Conservation (phyloP, 2,888 invertebrate genomes). For the Tiliacea citrago region DNA sequence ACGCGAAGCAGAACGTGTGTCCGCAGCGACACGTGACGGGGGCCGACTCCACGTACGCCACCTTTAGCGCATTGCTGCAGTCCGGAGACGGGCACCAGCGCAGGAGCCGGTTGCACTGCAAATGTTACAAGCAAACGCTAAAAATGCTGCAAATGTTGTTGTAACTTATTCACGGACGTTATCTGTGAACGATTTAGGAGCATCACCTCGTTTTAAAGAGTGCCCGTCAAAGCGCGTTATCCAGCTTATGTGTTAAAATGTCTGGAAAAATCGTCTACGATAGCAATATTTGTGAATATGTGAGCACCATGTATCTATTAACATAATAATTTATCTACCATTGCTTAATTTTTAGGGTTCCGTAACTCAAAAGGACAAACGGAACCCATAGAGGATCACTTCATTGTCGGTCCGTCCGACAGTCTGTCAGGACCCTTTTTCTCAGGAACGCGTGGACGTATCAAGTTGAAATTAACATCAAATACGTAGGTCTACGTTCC, state of each 20-base stretch:
- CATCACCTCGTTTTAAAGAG: not conserved
- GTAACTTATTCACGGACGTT: not conserved
- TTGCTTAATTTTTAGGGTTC: too few species aligned
- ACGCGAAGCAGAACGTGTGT: slow-evolving; percentile 98
- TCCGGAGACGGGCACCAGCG: slow-evolving; percentile 99
- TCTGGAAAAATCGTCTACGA: not conserved
- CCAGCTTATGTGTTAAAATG: not conserved
- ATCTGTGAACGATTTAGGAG: not conserved
- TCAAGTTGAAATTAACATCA: too few species aligned
- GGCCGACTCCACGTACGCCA: slow-evolving; percentile 96
- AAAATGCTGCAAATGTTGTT: too few species aligned
- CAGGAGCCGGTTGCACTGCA: slow-evolving; percentile 97
- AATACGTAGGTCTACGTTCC: too few species aligned
- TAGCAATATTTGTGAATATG: not conserved
- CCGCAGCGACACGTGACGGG: slow-evolving; percentile 98
- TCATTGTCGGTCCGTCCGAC: too few species aligned
- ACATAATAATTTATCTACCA: not conserved
- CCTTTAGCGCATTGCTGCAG: slow-evolving; percentile 98
- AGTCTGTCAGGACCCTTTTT: too few species aligned
- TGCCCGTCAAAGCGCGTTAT: not conserved
- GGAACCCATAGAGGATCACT: too few species aligned
- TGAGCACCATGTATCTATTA: not conserved
- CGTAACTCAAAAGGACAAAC: too few species aligned
- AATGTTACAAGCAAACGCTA: too few species aligned
- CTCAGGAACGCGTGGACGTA: too few species aligned